Percentiles rank a stretch among this genome's conserved stretches.
Evolutionary conservation across 1,140 invertebrate species (phyloP).

Genomic region (Trichonephila clavata): DNA sequence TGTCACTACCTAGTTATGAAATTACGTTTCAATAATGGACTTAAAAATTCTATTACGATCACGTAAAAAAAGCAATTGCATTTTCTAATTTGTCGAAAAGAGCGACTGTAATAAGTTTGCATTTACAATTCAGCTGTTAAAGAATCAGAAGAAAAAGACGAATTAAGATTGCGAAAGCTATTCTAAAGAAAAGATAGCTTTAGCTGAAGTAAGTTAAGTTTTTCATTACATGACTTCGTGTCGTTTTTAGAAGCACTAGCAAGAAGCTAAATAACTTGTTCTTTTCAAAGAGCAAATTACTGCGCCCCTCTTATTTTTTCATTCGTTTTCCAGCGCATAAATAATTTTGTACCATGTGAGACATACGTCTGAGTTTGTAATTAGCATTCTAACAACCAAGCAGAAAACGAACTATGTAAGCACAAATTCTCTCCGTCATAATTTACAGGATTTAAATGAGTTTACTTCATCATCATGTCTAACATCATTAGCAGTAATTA

Average conservation of each 20-base stretch:
- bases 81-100: neutral
- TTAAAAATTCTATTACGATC: too few species aligned
- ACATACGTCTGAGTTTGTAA: slow-evolving; percentile 42
- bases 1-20: too few species aligned
- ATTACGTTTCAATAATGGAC: too few species aligned
- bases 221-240: slow-evolving; percentile 25
- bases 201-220: neutral
- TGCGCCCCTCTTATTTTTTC: neutral
- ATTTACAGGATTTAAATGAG: slow-evolving; percentile 69
- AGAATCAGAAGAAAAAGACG: neutral
- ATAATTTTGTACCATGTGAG: slow-evolving; percentile 43
- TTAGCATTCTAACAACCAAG: slow-evolving; percentile 49
- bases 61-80: neutral
- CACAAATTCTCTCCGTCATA: slow-evolving; percentile 59
- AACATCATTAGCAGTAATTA: slow-evolving; percentile 73
- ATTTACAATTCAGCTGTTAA: neutral
- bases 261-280: slow-evolving; percentile 47
- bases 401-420: slow-evolving; percentile 60
- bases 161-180: neutral
- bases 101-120: neutral
- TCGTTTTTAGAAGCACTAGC: neutral
- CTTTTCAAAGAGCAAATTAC: slow-evolving; percentile 34
- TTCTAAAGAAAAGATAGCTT: neutral
- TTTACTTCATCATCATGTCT: slow-evolving; percentile 73
- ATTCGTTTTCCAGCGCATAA: neutral